Percentiles rank a stretch among this genome's conserved stretches.
Conservation (phyloP, 2,797 vertebrate species). For the Cichlasoma orientale region DNA sequence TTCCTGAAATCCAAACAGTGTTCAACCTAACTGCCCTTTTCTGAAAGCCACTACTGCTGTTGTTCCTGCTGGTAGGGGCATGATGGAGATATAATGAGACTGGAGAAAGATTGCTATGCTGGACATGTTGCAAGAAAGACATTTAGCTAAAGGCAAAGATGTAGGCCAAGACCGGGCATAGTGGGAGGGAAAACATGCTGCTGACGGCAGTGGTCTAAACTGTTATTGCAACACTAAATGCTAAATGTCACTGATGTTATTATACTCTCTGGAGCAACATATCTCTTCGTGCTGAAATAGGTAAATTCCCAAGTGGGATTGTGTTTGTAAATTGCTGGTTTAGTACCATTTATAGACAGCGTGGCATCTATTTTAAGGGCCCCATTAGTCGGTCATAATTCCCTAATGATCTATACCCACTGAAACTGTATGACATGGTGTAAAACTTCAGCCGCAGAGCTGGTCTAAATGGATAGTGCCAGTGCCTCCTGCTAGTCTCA, state of each 20-base stretch:
- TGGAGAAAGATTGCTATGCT: neutral
- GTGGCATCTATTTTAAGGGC: constrained; percentile 47
- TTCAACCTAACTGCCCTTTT: constrained; percentile 34
- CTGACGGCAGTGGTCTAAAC: constrained; percentile 29
- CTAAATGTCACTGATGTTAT: constrained; percentile 11
- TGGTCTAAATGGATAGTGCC: neutral
- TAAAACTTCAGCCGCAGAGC: neutral
- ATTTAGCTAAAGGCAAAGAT: constrained; percentile 15
- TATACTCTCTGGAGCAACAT: constrained; percentile 25
- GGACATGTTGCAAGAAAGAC: constrained; percentile 4
- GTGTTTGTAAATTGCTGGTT: constrained; percentile 48
- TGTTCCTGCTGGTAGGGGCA: neutral
- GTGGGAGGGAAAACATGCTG: constrained; percentile 9
- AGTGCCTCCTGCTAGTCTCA: constrained; percentile 1
- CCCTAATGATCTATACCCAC: neutral
- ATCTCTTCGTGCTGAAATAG: constrained; percentile 21
- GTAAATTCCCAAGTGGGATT: constrained; percentile 38
- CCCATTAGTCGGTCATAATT: constrained; percentile 33
- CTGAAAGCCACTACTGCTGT: constrained; percentile 4
- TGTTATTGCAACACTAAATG: constrained; percentile 25
- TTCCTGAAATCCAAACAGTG: constrained; percentile 39
- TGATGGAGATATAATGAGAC: constrained; percentile 7
- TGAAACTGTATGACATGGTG: neutral
- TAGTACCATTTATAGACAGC: constrained; percentile 28
- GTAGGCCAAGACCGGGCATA: neutral